Percentiles rank a stretch among this genome's conserved stretches.
These are phyloP conservation scores for Tipula lateralis DNA, from an alignment of 2,888 invertebrate species.

Conservation along the genomic window DNA sequence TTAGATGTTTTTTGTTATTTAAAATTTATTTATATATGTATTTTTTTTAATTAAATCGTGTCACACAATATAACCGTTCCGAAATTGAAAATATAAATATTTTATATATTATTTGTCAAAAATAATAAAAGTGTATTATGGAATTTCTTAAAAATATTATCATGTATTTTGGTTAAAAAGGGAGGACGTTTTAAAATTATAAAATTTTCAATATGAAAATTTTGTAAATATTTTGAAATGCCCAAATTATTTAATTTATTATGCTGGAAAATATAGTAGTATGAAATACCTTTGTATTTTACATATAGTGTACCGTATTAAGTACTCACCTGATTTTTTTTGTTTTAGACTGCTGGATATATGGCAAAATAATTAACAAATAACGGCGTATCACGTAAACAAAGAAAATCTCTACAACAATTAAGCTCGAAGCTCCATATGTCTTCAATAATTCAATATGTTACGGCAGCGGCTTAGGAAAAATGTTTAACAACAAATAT, in stretches of 20 bases:
- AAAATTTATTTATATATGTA: background rate
- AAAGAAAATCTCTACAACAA: too few relatives aligned
- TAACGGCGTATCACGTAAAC: too few relatives aligned
- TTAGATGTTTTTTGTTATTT: background rate
- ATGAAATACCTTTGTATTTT: too few relatives aligned
- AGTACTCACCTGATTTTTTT: too few relatives aligned
- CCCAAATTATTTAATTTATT: background rate
- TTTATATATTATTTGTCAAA: background rate
- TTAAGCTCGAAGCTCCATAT: too few relatives aligned
- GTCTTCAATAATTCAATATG: too few relatives aligned
- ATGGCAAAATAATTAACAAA: too few relatives aligned
- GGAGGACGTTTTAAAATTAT: background rate
- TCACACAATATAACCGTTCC: background rate
- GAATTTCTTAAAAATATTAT: background rate
- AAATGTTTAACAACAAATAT: too few relatives aligned
- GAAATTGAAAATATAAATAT: constrained; percentile 26
- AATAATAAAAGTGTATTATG: background rate
- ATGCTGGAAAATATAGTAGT: background rate
- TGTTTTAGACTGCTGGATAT: too few relatives aligned
- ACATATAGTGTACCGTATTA: too few relatives aligned
- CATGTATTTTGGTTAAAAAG: background rate
- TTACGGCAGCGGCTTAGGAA: too few relatives aligned
- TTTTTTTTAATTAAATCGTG: background rate
- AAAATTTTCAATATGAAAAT: constrained; percentile 15
- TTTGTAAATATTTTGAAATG: background rate